These are phyloP conservation scores for Diorhabda carinulata DNA, from an alignment of 1,140 invertebrate genomes.

Conservation along the genomic window DNA sequence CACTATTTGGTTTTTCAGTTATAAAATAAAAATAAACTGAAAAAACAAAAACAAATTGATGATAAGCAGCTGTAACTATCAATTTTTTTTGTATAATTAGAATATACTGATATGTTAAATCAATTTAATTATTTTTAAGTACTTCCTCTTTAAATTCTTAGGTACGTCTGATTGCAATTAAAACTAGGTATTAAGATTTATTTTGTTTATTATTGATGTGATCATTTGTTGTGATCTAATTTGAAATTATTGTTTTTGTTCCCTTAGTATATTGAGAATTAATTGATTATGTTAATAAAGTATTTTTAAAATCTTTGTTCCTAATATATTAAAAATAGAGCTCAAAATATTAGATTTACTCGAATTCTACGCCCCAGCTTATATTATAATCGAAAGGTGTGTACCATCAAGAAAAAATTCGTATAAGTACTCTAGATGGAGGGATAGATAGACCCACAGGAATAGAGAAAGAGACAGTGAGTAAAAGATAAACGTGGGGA, in stretches of 20 bases:
- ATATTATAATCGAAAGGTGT: too few species aligned
- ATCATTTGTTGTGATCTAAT: slow-evolving; percentile 26
- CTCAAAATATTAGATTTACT: too few species aligned
- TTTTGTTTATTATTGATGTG: slow-evolving; percentile 22
- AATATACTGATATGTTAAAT: neutral
- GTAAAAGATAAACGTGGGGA: too few species aligned
- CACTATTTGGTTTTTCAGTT: neutral
- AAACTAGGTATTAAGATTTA: slow-evolving; percentile 18
- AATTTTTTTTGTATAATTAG: slow-evolving; percentile 10
- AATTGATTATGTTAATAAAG: slow-evolving; percentile 39
- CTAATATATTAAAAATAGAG: too few species aligned
- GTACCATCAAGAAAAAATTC: too few species aligned
- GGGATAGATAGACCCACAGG: too few species aligned
- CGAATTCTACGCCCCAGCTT: too few species aligned
- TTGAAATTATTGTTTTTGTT: slow-evolving; percentile 32
- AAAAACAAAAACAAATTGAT: neutral
- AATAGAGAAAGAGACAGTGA: too few species aligned
- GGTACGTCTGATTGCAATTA: slow-evolving; percentile 16
- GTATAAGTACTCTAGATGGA: too few species aligned
- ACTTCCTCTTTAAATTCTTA: slow-evolving; percentile 13
- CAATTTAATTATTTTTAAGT: slow-evolving; percentile 7
- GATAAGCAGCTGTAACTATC: slow-evolving; percentile 11
- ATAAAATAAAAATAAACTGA: slow-evolving; percentile 1
- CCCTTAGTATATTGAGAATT: slow-evolving; percentile 30
- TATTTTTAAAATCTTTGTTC: slow-evolving; percentile 32